Evolutionary conservation across 2,797 vertebrate species (phyloP).

Genomic region (Sarcophilus harrisii): DNA sequence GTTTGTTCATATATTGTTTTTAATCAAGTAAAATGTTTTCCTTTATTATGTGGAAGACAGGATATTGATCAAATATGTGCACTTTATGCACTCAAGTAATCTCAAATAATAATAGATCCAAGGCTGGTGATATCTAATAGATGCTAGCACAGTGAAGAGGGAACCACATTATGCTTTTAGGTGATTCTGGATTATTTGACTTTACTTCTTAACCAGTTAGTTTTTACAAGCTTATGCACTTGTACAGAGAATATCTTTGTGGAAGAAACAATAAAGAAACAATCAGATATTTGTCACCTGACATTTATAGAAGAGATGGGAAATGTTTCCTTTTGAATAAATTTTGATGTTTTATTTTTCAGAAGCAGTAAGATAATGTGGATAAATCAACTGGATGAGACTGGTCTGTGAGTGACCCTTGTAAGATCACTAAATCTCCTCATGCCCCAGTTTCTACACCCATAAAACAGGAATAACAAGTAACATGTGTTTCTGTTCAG

Average conservation of each 20-base stretch:
- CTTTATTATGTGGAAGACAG: conserved; percentile 6
- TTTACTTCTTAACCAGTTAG: background rate
- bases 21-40: conserved; percentile 13
- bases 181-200: conserved; percentile 26
- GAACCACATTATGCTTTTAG: background rate
- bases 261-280: conserved; percentile 11
- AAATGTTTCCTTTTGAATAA: background rate
- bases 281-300: background rate
- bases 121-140: background rate
- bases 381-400: background rate
- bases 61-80: background rate
- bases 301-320: conserved; percentile 30
- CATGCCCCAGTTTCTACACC: background rate
- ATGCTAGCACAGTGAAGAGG: background rate
- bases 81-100: background rate
- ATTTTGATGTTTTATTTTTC: conserved; percentile 34
- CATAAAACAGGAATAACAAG: conserved; percentile 2
- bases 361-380: background rate
- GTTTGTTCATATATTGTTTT: conserved; percentile 35
- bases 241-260: background rate
- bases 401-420: background rate
- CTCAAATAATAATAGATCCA: background rate
- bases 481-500: background rate
- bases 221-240: background rate
- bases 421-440: conserved; percentile 17